Conservation (phyloP, 2,888 invertebrate species). For the Noctuana brunneofusca region DNA sequence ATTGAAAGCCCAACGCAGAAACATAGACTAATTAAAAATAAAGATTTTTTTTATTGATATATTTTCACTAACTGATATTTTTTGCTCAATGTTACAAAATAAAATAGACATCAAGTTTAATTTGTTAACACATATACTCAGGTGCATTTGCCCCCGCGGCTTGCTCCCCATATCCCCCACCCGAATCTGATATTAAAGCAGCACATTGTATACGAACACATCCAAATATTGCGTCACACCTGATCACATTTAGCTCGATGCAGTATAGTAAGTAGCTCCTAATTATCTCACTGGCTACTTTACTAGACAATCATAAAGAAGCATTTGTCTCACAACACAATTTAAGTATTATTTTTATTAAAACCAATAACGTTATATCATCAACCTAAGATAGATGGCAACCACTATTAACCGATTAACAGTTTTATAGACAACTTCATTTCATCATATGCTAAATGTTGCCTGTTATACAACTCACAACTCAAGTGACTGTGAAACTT, state of each 20-base stretch:
- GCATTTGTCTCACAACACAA: constrained; percentile 9
- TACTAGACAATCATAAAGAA: constrained; percentile 3
- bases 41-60: too few species aligned
- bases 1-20: too few species aligned
- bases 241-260: constrained; percentile 14
- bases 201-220: neutral
- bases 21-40: too few species aligned
- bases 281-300: neutral
- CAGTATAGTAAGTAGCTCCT: neutral
- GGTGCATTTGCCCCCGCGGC: too few species aligned
- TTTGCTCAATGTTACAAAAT: too few species aligned
- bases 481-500: neutral
- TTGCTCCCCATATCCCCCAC: too few species aligned
- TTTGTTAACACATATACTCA: neutral
- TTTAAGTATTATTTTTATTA: constrained; percentile 1
- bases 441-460: neutral
- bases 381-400: neutral
- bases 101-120: neutral
- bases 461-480: too few species aligned
- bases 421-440: neutral
- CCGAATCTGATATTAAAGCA: too few species aligned
- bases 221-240: neutral
- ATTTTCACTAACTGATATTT: too few species aligned
- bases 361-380: constrained; percentile 5
- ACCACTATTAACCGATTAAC: neutral